Evolutionary conservation across 2,797 vertebrate species (phyloP), one percentile per base, ranked within the genome.

Genomic region (Muscicapa comitata): DNA sequence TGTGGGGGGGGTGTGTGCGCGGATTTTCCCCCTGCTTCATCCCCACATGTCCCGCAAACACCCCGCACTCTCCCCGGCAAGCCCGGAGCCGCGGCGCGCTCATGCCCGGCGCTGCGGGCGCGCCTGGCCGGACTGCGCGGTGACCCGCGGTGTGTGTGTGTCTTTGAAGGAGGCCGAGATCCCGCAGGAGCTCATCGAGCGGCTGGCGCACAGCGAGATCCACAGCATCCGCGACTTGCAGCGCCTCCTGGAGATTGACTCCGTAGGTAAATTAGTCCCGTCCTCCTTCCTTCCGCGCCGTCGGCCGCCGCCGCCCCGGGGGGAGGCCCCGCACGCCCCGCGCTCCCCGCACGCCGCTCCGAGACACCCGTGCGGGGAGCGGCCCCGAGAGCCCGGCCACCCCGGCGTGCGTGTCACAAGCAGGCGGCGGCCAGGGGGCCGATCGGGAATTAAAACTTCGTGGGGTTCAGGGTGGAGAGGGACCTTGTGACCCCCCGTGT

Each of bases 151-250:
- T 96, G 93, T 77, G 37, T 38, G 80, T 91, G 72, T 97, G 71
- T 97, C 84, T 95, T 94, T 86, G 67, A 98, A 99, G 99, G 99
- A 99, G 98, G 98, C 98, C 87, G 98, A 99, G 98, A 99, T 99
- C 97, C 99, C 99, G 93, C 99, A 98, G 97, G 99, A 99, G 98
- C 98, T 99, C 95, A 99, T 99, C 88, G 99, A 99, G 98, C 98
- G 98, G 81, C 98, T 99, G 98, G 98, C 99, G 75, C 98, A 98
- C 98, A 99, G 99, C 96, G 99, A 99, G 98, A 99, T 99, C 98
- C 98, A 98, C 98, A 99, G 99, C 99, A 99, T 99, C 98, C 99
- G 99, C 97, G 99, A 99, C 98, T 98, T 99, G 98, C 99, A 99
- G 99, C 99, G 99, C 98, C 98, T 99, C 97, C 98, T 99, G 98